Evolutionary conservation across 2,888 invertebrate species (phyloP), one percentile per base, ranked within the genome.

Genomic region (Eilema sororculum): DNA sequence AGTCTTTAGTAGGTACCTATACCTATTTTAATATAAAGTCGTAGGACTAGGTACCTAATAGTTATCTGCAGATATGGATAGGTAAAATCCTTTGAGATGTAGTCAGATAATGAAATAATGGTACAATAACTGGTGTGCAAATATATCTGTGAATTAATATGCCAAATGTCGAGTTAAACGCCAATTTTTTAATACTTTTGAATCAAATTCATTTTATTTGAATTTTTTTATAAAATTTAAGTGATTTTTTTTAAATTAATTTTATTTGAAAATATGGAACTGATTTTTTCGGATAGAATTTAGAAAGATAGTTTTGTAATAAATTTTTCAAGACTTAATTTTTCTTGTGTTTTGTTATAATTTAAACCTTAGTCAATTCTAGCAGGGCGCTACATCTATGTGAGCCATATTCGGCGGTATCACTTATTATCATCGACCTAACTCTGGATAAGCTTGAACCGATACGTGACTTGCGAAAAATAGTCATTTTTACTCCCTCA

Each of bases 361-460:
- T 46, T 46, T 5, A 46, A 46, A 41, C 1, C 16, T 16, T 20
- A n/a, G 77, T 59, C 85, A 13, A 57, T 77, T 91, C 90, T 67
- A 90, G 91, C 72, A 25, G 4, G 3, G 20, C 13, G 20, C 74
- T 82, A 80, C 13, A 71, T 87, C 85, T 52, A 62, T 66, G 87
- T 62, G 60, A 67, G 78, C 82, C 84, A 91, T 92, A 91, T 91
- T 89, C 89, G 84, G 89, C 80, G 89, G 91, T 92, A 93, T 93
- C 93, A 92, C 93, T 94, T 94, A 94, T 95, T 93, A 95, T 93
- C 92, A 94, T 94, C 93, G 91, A 91, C 91, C 91, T 92, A 90
- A 94, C 89, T 88, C 90, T 85, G 91, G 92, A 94, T 94, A 94
- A 94, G 94, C 91, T 87, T 84, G 85, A 87, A 86, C 87, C 84